Evolutionary conservation across 2,113 vertebrate genomes (phyloP).

Genomic region (Semnornis frantzii): DNA sequence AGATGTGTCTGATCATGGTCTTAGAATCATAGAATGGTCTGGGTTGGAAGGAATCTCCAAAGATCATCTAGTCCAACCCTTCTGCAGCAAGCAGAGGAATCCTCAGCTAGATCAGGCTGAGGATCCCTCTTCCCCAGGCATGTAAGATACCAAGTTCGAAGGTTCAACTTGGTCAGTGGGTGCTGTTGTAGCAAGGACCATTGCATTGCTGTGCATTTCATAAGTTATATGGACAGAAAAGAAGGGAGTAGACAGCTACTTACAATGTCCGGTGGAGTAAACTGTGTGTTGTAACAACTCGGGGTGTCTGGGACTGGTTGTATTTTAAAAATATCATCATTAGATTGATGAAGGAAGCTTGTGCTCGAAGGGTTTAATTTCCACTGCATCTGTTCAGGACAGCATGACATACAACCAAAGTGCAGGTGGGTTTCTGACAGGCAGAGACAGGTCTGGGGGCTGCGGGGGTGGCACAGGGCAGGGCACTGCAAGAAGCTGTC

Average conservation of each 20-base stretch:
- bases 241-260: background rate
- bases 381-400: background rate
- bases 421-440: background rate
- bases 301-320: too few relatives aligned
- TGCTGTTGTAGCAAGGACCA: rapidly evolving
- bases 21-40: too few relatives aligned
- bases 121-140: background rate
- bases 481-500: background rate
- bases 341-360: background rate
- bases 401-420: background rate
- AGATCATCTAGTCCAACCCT: too few relatives aligned
- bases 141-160: background rate
- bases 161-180: rapidly evolving
- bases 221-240: background rate
- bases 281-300: background rate
- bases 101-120: too few relatives aligned
- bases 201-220: background rate
- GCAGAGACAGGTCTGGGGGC: background rate
- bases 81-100: too few relatives aligned
- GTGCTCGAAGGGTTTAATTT: background rate
- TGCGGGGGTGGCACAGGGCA: rapidly evolving
- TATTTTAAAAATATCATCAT: background rate
- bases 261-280: background rate
- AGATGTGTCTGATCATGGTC: background rate
- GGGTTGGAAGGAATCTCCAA: too few relatives aligned